Conservation (phyloP, 2,113 vertebrate species). For the Tychaedon coryphoeus region DNA sequence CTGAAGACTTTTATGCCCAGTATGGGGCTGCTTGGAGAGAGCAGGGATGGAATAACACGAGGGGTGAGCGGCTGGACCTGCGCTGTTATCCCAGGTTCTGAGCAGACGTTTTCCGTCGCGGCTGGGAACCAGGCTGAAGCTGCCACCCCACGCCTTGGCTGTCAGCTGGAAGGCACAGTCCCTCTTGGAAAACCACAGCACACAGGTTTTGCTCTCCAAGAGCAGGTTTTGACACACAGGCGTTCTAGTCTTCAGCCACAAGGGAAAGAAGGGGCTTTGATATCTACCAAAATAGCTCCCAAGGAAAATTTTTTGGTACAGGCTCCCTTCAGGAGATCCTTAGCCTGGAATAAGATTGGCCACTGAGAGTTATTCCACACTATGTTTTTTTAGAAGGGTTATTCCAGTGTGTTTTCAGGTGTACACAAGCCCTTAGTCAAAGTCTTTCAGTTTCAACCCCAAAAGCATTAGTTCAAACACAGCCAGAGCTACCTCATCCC, state of each 20-base stretch:
- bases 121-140: not conserved
- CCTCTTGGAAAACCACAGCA: not conserved
- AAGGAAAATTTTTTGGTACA: not conserved
- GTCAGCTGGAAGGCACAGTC: not conserved
- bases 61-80: not conserved
- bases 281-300: not conserved
- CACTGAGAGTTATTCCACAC: not conserved
- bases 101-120: fast-evolving
- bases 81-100: not conserved
- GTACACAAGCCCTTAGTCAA: not conserved
- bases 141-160: fast-evolving
- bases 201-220: not conserved
- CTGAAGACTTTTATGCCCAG: not conserved
- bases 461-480: not conserved
- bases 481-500: not conserved
- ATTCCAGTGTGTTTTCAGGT: not conserved
- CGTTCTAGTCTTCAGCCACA: not conserved
- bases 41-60: not conserved
- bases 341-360: not conserved
- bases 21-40: not conserved
- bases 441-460: not conserved
- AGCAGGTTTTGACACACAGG: not conserved
- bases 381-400: not conserved
- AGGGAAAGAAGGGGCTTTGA: not conserved
- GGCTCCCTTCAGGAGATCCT: not conserved